Base-by-base conservation (phyloP, 2,888 invertebrate genomes). In the Hypolimnas misippus region DNA sequence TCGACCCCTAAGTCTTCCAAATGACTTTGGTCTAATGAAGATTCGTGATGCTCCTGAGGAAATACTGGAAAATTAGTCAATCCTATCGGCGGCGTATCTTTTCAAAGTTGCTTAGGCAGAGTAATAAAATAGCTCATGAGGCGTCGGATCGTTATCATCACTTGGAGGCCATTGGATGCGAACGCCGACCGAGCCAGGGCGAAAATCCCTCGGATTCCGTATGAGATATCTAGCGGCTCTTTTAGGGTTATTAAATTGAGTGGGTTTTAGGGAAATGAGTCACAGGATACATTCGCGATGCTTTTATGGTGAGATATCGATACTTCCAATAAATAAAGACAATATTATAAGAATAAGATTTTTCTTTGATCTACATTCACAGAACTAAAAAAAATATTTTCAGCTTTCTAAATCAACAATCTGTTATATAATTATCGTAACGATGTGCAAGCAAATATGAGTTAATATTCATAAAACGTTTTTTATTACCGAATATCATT, bases 171-270 rank as follows among this genome's bases (percentile, higher is more conserved):
- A 81, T 77, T 72, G 82, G 79, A 35, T 12, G 17, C 42, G 51
- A 83, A 82, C 79, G 79, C 83, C 75, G 78, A 76, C 77, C 74
- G 67, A 77, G 79, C 75, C 80, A 74, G 73, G 73, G 77, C 77
- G 84, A 85, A 88, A 90, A 91, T 89, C 89, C 86, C 73, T 77
- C 73, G 86, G 86, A 87, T 87, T 87, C 85, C 82, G 77, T 84
- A 81, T 85, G 85, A 90, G 87, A 89, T 89, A 90, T 88, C 82
- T 81, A 71, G 77, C 80, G 81, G 82, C 82, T 83, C 87, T 80
- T 87, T 89, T 81, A 87, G 82, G 84, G 90, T 88, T 91, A 89
- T 92, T 90, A 89, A 89, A 82, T 81, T 83, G 83, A 90, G 89
- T 87, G 87, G 87, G 88, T 87, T 87, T 90, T 87, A 89, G 82